Evolutionary conservation across 2,888 invertebrate genomes (phyloP), one percentile per base, ranked within the genome.

Genomic region (Hemaris fuciformis): DNA sequence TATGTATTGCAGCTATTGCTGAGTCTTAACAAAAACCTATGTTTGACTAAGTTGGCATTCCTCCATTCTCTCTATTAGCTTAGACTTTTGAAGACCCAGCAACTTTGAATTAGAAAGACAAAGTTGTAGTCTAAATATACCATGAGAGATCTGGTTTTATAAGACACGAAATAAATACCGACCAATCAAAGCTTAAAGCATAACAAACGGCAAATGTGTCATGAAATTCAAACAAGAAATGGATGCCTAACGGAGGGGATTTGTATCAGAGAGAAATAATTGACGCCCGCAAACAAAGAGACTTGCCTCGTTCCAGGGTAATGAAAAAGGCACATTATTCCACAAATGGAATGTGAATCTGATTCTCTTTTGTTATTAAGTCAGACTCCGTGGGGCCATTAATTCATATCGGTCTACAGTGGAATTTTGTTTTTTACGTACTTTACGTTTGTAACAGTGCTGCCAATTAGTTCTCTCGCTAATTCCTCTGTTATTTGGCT

Each of bases 271-370:
- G 72, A 69, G 75, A 78, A 75, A 76, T 76, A 77, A 79, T 77
- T 75, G 75, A 72, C 69, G 72, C 70, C 72, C 67, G 68, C 76
- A 76, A 77, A 79, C 76, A 77, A 74, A 73, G 73, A 75, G 74
- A 78, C 77, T 75, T 75, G 77, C 75, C 70, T 72, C 69, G 73
- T 73, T 66, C 73, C 66, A 69, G 65, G 69, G 67, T 75, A 72
- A 73, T 74, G 73, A 72, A 81, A 79, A 76, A 76, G 73, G 71
- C 70, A 75, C 74, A 74, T 74, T 76, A 74, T 72, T 72, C 72
- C 67, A 76, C 76, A 77, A 76, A 77, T 71, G 74, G 70, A 71
- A 71, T 72, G 71, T 70, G 74, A 72, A 78, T 78, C 75, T 70
- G 72, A 75, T 74, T 79, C 77, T 74, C 76, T 74, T 77, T 78